Conservation (phyloP, 2,797 vertebrate genomes). For the Danio aesculapii region DNA sequence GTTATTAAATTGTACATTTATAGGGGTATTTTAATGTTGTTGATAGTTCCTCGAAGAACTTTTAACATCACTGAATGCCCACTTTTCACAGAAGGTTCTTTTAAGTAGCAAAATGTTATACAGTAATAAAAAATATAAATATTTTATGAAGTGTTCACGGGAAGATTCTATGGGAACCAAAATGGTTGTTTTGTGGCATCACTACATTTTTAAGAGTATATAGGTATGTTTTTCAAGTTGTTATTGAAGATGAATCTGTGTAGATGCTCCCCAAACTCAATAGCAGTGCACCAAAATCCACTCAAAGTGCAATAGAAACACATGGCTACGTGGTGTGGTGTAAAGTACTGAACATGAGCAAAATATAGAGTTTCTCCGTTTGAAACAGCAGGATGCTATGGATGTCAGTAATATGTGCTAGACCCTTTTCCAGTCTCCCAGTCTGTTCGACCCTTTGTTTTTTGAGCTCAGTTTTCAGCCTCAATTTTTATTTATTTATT, state of each 20-base stretch:
- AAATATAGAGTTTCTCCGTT: slow-evolving; percentile 22
- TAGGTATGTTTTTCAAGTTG: not conserved
- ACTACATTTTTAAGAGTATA: not conserved
- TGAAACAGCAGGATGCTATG: slow-evolving; percentile 30
- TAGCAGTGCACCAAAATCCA: not conserved
- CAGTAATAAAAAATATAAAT: too few relatives aligned
- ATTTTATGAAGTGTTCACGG: too few relatives aligned
- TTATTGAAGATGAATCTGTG: too few relatives aligned
- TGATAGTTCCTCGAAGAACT: too few relatives aligned
- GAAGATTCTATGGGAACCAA: too few relatives aligned
- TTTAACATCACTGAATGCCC: too few relatives aligned
- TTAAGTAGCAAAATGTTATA: too few relatives aligned
- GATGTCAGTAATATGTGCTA: slow-evolving; percentile 35
- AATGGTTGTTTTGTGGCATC: too few relatives aligned
- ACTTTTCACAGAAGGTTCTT: too few relatives aligned
- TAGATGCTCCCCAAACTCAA: not conserved
- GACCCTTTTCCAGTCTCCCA: not conserved
- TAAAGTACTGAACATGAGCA: not conserved
- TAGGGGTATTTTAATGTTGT: too few relatives aligned
- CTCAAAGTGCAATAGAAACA: not conserved
- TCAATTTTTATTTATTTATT: not conserved
- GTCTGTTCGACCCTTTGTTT: slow-evolving; percentile 32
- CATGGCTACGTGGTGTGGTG: not conserved
- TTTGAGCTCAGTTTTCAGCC: slow-evolving; percentile 23
- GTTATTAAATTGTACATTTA: too few relatives aligned